These are phyloP conservation scores for Scaptomyza caliginosa DNA, from an alignment of 2,888 invertebrate species.

Conservation along the genomic window DNA sequence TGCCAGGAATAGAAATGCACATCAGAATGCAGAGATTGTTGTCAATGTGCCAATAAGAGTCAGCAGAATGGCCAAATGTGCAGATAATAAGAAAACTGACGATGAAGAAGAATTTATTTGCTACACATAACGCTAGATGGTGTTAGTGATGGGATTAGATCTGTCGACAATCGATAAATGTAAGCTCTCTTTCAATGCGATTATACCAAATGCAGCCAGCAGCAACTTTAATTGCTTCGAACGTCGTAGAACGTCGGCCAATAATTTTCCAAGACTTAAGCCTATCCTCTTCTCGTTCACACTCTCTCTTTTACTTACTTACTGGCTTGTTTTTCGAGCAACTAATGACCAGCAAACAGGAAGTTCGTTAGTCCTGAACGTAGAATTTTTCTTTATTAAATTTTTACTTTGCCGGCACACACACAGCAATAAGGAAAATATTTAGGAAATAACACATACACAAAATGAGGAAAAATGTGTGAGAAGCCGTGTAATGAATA, in stretches of 20 bases:
- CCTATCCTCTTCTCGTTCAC: constrained; percentile 13
- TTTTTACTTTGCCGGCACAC: constrained; percentile 57
- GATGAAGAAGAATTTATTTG: background rate
- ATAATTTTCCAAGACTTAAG: constrained; percentile 29
- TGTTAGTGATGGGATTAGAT: constrained; percentile 37
- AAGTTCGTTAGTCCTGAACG: constrained; percentile 65
- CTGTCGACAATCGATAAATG: constrained; percentile 38
- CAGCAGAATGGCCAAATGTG: constrained; percentile 50
- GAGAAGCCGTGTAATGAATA: constrained; percentile 79
- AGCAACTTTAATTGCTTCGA: constrained; percentile 52
- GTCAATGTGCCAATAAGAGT: constrained; percentile 67
- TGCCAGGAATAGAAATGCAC: constrained; percentile 46
- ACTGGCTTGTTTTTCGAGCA: background rate
- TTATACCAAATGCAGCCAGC: constrained; percentile 22
- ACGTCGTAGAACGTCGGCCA: background rate
- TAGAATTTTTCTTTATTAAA: constrained; percentile 73
- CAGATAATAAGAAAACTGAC: constrained; percentile 28
- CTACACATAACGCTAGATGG: constrained; percentile 4
- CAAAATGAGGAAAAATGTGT: constrained; percentile 73
- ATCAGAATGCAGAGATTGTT: constrained; percentile 66
- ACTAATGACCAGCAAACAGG: constrained; percentile 57
- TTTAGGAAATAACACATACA: constrained; percentile 38
- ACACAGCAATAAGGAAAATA: constrained; percentile 7
- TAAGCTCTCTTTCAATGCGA: constrained; percentile 23
- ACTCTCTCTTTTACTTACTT: background rate